Conservation (phyloP, 2,113 vertebrate genomes). For the Rhabdornis inornatus region DNA sequence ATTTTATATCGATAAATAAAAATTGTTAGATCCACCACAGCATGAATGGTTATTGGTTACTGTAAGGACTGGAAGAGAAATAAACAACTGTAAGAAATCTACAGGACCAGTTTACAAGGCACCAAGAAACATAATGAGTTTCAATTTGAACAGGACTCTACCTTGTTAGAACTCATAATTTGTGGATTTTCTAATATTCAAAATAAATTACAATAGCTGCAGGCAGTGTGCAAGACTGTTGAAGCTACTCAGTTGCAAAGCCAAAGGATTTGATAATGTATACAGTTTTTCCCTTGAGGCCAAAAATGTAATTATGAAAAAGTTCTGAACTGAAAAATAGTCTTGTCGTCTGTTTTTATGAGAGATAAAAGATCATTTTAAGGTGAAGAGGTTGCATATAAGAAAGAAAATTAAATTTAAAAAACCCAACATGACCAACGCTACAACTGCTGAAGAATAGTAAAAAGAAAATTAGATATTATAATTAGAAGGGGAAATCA, state of each 20-base stretch:
- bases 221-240: background rate
- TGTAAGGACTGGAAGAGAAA: background rate
- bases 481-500: slow-evolving; percentile 28
- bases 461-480: slow-evolving; percentile 57
- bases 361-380: slow-evolving; percentile 64
- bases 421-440: background rate
- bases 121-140: background rate
- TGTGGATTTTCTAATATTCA: slow-evolving; percentile 32
- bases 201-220: slow-evolving; percentile 49
- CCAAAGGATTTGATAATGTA: slow-evolving; percentile 60
- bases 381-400: slow-evolving; percentile 57
- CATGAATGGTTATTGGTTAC: background rate
- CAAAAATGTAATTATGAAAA: slow-evolving; percentile 72
- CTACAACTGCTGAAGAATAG: background rate
- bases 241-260: slow-evolving; percentile 5
- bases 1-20: background rate
- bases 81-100: background rate
- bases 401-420: slow-evolving; percentile 55
- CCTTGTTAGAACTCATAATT: slow-evolving; percentile 23
- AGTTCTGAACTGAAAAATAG: slow-evolving; percentile 57
- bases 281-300: slow-evolving; percentile 57
- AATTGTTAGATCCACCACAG: background rate
- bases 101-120: background rate
- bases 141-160: background rate
- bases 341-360: slow-evolving; percentile 59